These are phyloP conservation scores for Thunnus albacares DNA, from an alignment of 2,797 vertebrate genomes.

Conservation along the genomic window DNA sequence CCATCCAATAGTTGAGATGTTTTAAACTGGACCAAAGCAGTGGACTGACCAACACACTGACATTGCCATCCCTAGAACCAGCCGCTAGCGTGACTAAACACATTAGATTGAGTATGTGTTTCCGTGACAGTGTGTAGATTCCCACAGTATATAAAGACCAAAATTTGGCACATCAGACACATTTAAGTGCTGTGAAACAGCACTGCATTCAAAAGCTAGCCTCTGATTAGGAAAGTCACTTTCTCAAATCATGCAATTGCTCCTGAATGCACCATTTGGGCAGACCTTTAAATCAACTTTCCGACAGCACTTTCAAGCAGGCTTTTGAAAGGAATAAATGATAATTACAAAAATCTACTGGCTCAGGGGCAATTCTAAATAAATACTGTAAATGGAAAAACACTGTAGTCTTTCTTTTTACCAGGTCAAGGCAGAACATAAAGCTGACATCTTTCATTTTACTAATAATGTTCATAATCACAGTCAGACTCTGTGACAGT, in stretches of 20 bases:
- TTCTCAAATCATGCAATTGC: neutral
- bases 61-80: neutral
- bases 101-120: neutral
- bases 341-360: neutral
- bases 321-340: neutral
- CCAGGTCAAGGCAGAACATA: neutral
- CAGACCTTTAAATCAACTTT: neutral
- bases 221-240: neutral
- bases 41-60: too few relatives aligned
- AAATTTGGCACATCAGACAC: neutral
- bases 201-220: neutral
- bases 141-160: neutral
- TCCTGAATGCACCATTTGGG: neutral
- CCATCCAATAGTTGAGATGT: too few relatives aligned
- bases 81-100: neutral
- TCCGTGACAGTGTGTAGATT: neutral
- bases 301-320: neutral
- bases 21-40: too few relatives aligned
- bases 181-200: neutral
- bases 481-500: conserved; percentile 18
- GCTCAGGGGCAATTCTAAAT: neutral
- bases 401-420: neutral
- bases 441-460: conserved; percentile 5
- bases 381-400: conserved; percentile 1
- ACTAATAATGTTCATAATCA: neutral